Evolutionary conservation across 2,888 invertebrate species (phyloP).

Genomic region (Macrostomum cliftonense): DNA sequence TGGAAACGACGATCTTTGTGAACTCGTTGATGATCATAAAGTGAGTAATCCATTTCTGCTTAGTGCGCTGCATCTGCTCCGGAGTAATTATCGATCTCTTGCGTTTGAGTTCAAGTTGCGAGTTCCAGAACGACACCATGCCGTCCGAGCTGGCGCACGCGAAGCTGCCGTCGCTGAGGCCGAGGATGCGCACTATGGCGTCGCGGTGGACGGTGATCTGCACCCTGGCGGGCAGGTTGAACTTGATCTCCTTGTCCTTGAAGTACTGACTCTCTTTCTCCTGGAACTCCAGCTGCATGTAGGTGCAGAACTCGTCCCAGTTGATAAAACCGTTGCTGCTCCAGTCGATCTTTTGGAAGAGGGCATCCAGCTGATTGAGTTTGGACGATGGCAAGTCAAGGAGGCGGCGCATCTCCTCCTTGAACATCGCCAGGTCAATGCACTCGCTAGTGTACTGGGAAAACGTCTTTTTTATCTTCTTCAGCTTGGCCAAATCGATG

Average conservation of each 20-base stretch:
- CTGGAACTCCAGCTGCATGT: conserved; percentile 37
- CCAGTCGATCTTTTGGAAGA: conserved; percentile 38
- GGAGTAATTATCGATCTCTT: conserved; percentile 11
- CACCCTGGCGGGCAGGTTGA: conserved; percentile 31
- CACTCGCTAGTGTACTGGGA: no score
- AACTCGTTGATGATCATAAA: conserved; percentile 35
- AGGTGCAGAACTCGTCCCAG: conserved; percentile 39
- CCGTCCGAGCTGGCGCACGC: conserved; percentile 24
- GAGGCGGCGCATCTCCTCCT: no score
- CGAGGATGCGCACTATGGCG: conserved; percentile 28
- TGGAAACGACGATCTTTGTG: conserved; percentile 33
- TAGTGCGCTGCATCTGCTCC: conserved; percentile 17
- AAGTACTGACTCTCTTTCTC: conserved; percentile 36
- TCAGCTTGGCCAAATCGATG: no score
- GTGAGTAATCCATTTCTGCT: conserved; percentile 37
- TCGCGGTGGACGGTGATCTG: conserved; percentile 32
- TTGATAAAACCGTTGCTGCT: conserved; percentile 32
- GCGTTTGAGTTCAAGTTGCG: neutral
- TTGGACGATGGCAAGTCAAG: conserved; percentile 22
- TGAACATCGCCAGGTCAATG: no score
- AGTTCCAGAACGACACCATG: neutral
- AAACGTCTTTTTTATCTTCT: no score
- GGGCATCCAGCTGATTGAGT: conserved; percentile 45
- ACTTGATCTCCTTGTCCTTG: conserved; percentile 26
- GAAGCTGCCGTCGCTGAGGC: conserved; percentile 31